A percentile compares a stretch with the other conserved stretches of the same genome.
Conservation (phyloP, 2,888 invertebrate genomes). For the Dryadula phaetusa region DNA sequence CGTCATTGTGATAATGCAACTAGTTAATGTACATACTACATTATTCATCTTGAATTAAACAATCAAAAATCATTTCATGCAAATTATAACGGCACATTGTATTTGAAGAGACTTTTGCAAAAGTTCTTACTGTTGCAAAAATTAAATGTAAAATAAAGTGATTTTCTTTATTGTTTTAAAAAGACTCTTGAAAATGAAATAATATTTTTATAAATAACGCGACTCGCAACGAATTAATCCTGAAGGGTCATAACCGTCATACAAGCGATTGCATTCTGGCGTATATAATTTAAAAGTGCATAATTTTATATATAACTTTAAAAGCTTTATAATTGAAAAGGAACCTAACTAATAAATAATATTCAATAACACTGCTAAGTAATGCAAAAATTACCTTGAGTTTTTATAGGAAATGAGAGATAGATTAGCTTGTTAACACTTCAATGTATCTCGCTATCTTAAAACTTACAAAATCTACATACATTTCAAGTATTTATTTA, state of each 20-base stretch:
- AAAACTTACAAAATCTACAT: too few species aligned
- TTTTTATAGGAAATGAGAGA: background rate
- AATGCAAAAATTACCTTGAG: background rate
- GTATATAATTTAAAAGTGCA: constrained; percentile 26
- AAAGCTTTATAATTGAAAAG: constrained; percentile 20
- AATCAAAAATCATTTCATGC: constrained; percentile 22
- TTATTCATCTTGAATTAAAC: constrained; percentile 25
- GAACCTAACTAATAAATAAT: background rate
- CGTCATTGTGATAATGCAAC: constrained; percentile 19
- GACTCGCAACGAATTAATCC: constrained; percentile 25
- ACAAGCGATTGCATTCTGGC: constrained; percentile 20
- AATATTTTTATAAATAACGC: constrained; percentile 29
- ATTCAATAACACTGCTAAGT: background rate
- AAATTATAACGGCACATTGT: constrained; percentile 25
- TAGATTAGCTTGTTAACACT: background rate
- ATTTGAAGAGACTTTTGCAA: constrained; percentile 31
- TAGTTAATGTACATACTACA: constrained; percentile 26
- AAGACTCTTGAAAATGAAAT: constrained; percentile 29
- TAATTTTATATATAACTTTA: constrained; percentile 12
- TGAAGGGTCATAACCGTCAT: constrained; percentile 29
- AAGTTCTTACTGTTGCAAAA: constrained; percentile 21
- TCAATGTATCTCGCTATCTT: background rate
- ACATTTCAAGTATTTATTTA: too few species aligned
- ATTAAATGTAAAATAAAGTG: constrained; percentile 33
- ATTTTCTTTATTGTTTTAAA: constrained; percentile 30